Percentiles rank a stretch among this genome's conserved stretches.
Conservation (phyloP, 2,888 invertebrate species). For the Agriopis aurantiaria region DNA sequence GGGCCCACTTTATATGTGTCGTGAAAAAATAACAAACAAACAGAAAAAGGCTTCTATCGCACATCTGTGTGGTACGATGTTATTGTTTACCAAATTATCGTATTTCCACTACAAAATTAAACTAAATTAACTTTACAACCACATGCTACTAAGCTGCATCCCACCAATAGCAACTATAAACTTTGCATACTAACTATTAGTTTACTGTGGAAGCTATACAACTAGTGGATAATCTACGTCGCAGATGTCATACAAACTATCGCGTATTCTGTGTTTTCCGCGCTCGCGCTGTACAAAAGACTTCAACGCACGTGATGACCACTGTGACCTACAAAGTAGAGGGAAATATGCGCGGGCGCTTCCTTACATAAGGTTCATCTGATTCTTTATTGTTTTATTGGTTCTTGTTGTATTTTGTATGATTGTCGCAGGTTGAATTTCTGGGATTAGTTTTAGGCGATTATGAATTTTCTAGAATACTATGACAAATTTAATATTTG, state of each 20-base stretch:
- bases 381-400: not conserved
- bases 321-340: slow-evolving; percentile 16
- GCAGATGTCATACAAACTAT: not conserved
- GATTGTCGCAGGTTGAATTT: not conserved
- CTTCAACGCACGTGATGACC: slow-evolving; percentile 32
- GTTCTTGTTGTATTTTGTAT: not conserved
- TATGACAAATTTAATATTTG: no score
- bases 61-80: no score
- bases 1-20: no score
- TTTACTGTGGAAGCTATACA: not conserved
- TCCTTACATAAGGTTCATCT: slow-evolving; percentile 11
- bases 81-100: not conserved
- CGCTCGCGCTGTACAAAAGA: slow-evolving; percentile 31
- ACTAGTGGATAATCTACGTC: not conserved
- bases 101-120: not conserved
- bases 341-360: slow-evolving; percentile 11
- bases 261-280: not conserved
- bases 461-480: not conserved
- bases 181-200: not conserved
- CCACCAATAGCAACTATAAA: not conserved
- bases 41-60: no score
- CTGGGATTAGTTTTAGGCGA: not conserved
- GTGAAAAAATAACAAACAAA: no score
- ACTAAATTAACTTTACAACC: not conserved
- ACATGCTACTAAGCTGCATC: not conserved